These are phyloP conservation scores for Asobara japonica DNA, from an alignment of 1,140 invertebrate genomes.

Conservation along the genomic window DNA sequence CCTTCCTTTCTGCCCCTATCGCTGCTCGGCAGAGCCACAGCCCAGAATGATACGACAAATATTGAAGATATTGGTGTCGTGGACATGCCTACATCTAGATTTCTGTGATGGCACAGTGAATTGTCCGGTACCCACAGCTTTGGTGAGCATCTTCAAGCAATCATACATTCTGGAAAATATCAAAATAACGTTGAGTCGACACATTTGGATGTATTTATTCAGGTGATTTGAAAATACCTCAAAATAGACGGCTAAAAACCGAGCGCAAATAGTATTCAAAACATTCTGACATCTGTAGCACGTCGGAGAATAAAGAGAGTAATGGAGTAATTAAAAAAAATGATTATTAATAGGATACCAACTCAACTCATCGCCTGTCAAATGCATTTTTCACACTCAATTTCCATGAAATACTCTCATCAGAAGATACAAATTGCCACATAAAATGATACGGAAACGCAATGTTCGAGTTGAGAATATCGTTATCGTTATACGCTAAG, in stretches of 20 bases:
- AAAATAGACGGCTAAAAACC: too few relatives aligned
- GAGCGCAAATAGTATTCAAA: too few relatives aligned
- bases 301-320: background rate
- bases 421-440: background rate
- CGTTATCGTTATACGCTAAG: conserved; percentile 17
- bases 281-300: background rate
- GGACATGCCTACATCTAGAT: conserved; percentile 11
- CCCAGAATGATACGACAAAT: background rate
- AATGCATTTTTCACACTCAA: background rate
- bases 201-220: background rate
- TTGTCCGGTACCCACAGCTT: background rate
- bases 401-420: background rate
- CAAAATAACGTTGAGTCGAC: background rate
- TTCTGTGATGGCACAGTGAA: conserved; percentile 6
- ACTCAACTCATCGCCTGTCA: background rate
- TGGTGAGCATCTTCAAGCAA: background rate
- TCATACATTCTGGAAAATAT: conserved; percentile 7
- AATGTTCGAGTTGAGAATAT: background rate
- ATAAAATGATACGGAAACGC: conserved; percentile 4
- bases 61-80: conserved; percentile 7
- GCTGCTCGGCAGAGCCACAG: background rate
- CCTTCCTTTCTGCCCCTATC: background rate
- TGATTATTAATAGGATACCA: background rate
- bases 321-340: background rate
- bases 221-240: too few relatives aligned